Percentiles rank a stretch among this genome's conserved stretches.
Conservation (phyloP, 1,140 invertebrate species). For the Telenomus remus region DNA sequence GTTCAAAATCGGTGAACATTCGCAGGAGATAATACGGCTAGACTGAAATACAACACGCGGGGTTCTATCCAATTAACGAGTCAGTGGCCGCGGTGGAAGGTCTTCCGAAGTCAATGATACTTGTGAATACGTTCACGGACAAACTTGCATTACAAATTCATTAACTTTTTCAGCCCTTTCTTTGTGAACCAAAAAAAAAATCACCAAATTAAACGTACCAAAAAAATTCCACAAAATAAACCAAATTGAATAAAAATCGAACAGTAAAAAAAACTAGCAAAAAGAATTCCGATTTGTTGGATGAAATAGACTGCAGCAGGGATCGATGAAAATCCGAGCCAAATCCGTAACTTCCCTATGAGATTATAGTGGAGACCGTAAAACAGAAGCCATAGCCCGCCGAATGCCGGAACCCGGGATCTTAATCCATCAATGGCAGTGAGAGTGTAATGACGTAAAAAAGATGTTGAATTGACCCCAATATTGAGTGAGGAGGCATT, state of each 20-base stretch:
- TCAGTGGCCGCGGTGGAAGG: constrained; percentile 63
- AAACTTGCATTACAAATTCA: constrained; percentile 33
- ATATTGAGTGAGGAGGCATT: constrained; percentile 51
- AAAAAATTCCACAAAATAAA: neutral
- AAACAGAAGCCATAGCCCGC: constrained; percentile 24
- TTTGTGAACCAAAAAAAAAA: neutral
- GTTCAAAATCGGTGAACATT: constrained; percentile 22
- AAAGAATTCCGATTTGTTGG: neutral
- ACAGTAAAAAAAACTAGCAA: neutral
- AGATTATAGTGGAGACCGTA: constrained; percentile 13
- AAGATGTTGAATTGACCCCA: constrained; percentile 45
- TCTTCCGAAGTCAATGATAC: constrained; percentile 62
- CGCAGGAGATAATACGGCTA: constrained; percentile 47
- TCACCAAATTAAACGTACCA: too few relatives aligned
- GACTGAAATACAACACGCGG: constrained; percentile 54
- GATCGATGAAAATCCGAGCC: too few relatives aligned
- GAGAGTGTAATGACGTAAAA: constrained; percentile 47
- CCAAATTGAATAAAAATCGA: neutral
- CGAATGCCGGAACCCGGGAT: constrained; percentile 27
- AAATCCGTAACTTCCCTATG: neutral
- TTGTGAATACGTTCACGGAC: constrained; percentile 47
- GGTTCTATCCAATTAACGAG: constrained; percentile 60
- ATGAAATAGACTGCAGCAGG: too few relatives aligned
- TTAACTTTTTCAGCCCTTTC: constrained; percentile 26
- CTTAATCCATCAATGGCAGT: constrained; percentile 53